Evolutionary conservation across 2,113 vertebrate genomes (phyloP).

Genomic region (Hippocampus abdominalis): DNA sequence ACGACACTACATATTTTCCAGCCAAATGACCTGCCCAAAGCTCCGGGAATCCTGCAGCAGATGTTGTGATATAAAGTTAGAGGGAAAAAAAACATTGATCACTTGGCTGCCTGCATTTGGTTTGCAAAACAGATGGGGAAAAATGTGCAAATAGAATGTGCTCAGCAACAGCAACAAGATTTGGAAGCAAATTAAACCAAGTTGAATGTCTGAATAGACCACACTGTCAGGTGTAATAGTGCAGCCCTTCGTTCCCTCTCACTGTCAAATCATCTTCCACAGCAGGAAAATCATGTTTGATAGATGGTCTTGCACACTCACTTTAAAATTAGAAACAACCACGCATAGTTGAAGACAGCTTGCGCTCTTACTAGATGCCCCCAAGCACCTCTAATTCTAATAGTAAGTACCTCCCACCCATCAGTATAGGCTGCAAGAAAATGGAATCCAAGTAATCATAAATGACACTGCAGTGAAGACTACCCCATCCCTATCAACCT

Average conservation of each 20-base stretch:
- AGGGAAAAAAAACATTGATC: slow-evolving; percentile 29
- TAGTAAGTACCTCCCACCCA: slow-evolving; percentile 5
- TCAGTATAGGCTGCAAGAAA: slow-evolving; percentile 9
- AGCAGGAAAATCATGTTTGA: slow-evolving; percentile 10
- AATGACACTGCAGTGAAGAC: slow-evolving; percentile 41
- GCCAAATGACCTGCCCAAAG: slow-evolving; percentile 41
- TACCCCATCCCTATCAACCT: slow-evolving; percentile 27
- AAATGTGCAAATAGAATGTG: slow-evolving; percentile 12
- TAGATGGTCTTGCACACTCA: slow-evolving; percentile 2
- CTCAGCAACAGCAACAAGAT: slow-evolving; percentile 15
- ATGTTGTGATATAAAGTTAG: slow-evolving; percentile 41
- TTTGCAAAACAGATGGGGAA: slow-evolving; percentile 35
- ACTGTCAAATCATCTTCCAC: slow-evolving; percentile 8
- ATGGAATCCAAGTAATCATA: slow-evolving; percentile 15
- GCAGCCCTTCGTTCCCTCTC: slow-evolving; percentile 12
- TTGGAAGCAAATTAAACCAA: slow-evolving; percentile 27
- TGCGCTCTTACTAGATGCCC: slow-evolving; percentile 24
- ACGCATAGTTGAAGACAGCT: slow-evolving; percentile 14
- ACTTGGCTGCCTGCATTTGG: slow-evolving; percentile 33
- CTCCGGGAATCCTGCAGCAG: slow-evolving; percentile 27
- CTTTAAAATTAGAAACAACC: neutral
- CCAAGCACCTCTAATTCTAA: slow-evolving; percentile 30
- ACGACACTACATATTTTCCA: slow-evolving; percentile 23
- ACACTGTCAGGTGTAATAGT: neutral
- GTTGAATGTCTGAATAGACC: slow-evolving; percentile 6